Evolutionary conservation across 1,140 invertebrate species (phyloP), one percentile per base, ranked within the genome.

Genomic region (Eumeta japonica): DNA sequence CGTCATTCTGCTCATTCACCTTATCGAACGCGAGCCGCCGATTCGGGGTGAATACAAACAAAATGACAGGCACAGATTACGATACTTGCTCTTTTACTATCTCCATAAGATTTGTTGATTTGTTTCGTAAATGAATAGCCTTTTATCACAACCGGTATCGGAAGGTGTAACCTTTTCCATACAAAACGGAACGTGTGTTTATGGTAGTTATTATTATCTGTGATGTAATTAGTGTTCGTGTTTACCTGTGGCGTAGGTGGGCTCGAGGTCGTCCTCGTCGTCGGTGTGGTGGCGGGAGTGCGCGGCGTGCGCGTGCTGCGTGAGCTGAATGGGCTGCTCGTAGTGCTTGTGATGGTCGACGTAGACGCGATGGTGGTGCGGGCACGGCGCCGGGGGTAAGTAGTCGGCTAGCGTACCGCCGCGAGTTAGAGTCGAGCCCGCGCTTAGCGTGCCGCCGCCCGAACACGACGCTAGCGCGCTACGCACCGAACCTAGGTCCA

Each of bases 231-330:
- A n/a, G n/a, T n/a, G n/a, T n/a, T n/a, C n/a, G n/a, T n/a, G n/a
- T n/a, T n/a, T 60, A 77, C 74, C 74, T 75, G 74, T 77, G 38
- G 74, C 74, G 36, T 77, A 77, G 10, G 71, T 64, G 16, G 75
- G 75, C 46, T 77, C 75, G 13, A 74, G 50, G 47, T 77, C 75
- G 38, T 77, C 75, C 27, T 77, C 75, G 35, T 74, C 70, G 29
- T 72, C 66, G 2, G 66, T 71, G 43, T 74, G 70, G 33, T 70
- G 66, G 43, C 64, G 52, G 46, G 64, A 68, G 28, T 64, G 68
- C 13, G 59, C 62, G 32, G 68, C 67, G 45, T 72, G 67, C 3
- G 61, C 56, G 45, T 71, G 66, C 39, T 71, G 70, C 46, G 64
- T 58, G 14, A 66, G 70, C 45, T 70, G 65, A 12, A 74, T 74